These are phyloP conservation scores for Cyphomyrmex costatus DNA, from an alignment of 1,140 invertebrate species.

Conservation along the genomic window DNA sequence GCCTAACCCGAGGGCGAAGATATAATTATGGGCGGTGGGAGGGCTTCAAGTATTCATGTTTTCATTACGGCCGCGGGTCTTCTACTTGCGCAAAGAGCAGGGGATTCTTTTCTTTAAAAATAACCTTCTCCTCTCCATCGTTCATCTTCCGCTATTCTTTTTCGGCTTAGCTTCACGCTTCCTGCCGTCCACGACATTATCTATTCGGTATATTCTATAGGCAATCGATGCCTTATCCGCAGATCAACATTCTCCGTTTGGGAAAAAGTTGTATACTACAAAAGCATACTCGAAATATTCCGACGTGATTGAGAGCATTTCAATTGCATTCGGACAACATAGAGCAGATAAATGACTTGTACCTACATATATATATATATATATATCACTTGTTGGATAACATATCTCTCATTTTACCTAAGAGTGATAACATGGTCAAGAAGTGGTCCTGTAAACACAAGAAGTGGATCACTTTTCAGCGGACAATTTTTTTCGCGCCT, in stretches of 20 bases:
- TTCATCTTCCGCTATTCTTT: slow-evolving; percentile 35
- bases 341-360: no score
- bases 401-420: background rate
- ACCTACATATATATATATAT: no score
- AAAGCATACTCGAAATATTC: background rate
- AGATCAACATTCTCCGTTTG: background rate
- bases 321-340: no score
- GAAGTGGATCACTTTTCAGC: slow-evolving; percentile 27
- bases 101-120: slow-evolving; percentile 69
- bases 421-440: background rate
- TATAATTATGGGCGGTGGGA: slow-evolving; percentile 85
- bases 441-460: slow-evolving; percentile 19
- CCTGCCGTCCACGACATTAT: background rate
- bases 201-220: background rate
- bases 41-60: slow-evolving; percentile 86
- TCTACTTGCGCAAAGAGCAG: slow-evolving; percentile 55
- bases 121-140: slow-evolving; percentile 21
- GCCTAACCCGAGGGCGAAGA: slow-evolving; percentile 84
- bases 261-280: background rate
- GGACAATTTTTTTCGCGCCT: slow-evolving; percentile 69
- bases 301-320: background rate
- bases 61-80: slow-evolving; percentile 83
- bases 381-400: background rate
- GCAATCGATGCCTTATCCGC: background rate
- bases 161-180: slow-evolving; percentile 13